Evolutionary conservation across 2,888 invertebrate genomes (phyloP).

Genomic region (Sminthurides aquaticus): DNA sequence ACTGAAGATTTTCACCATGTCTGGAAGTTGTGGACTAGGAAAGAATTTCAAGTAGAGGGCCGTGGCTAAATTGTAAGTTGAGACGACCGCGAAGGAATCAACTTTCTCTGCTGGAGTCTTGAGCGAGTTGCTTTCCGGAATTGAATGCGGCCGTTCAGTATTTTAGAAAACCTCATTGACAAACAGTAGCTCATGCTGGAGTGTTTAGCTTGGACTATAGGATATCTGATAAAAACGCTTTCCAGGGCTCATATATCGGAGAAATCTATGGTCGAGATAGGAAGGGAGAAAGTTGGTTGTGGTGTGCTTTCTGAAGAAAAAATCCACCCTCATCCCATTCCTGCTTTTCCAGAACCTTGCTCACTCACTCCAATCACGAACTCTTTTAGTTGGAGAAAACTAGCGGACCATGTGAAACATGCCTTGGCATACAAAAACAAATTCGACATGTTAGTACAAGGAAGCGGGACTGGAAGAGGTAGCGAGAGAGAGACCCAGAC

Average conservation of each 20-base stretch:
- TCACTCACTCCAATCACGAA: conserved; percentile 4
- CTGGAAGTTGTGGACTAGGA: too few relatives aligned
- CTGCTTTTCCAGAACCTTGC: too few relatives aligned
- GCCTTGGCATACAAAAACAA: conserved; percentile 2
- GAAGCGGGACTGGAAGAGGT: too few relatives aligned
- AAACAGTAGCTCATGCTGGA: background rate
- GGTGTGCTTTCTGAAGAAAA: too few relatives aligned
- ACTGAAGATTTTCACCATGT: background rate
- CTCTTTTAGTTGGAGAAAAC: conserved; percentile 8
- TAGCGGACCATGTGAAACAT: conserved; percentile 4
- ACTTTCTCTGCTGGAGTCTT: background rate
- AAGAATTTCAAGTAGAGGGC: too few relatives aligned
- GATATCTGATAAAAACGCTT: background rate
- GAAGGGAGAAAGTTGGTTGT: too few relatives aligned
- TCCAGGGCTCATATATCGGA: background rate
- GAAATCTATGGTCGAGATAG: too few relatives aligned
- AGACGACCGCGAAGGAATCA: background rate
- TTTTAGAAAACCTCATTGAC: background rate
- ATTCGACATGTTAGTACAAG: background rate
- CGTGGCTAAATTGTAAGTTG: background rate
- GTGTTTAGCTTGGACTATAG: background rate
- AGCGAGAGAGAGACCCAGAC: too few relatives aligned
- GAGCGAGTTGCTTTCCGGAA: background rate
- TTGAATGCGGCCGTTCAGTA: background rate
- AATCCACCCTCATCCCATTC: too few relatives aligned